Evolutionary conservation across 2,797 vertebrate genomes (phyloP).

Genomic region (Myoxocephalus aenaeus): DNA sequence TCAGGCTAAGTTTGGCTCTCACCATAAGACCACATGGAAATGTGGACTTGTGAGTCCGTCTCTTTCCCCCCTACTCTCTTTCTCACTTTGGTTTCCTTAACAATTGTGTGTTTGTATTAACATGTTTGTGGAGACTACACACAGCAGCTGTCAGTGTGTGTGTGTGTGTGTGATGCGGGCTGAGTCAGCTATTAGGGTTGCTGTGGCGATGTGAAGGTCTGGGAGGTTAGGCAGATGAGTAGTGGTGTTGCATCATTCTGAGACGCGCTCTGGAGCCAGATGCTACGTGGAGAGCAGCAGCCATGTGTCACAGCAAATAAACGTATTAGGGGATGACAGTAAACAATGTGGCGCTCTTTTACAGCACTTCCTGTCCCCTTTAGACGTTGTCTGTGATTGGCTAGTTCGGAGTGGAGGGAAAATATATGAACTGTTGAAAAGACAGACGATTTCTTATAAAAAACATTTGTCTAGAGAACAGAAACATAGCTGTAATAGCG

Average conservation of each 20-base stretch:
- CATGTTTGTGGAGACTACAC: constrained; percentile 17
- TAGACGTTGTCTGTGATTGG: constrained; percentile 47
- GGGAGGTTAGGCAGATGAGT: constrained; percentile 47
- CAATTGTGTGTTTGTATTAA: constrained; percentile 36
- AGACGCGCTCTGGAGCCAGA: constrained; percentile 42
- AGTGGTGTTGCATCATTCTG: constrained; percentile 76
- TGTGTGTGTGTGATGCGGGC: constrained; percentile 51
- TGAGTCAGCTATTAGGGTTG: constrained; percentile 48
- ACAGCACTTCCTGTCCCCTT: constrained; percentile 54
- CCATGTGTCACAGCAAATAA: constrained; percentile 32
- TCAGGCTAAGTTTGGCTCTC: constrained; percentile 54
- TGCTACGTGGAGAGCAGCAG: constrained; percentile 56
- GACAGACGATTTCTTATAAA: constrained; percentile 19
- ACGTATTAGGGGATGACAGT: constrained; percentile 29
- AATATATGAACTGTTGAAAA: constrained; percentile 51
- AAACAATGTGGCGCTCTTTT: constrained; percentile 16
- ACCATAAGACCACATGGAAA: constrained; percentile 62
- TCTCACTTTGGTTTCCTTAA: constrained; percentile 12
- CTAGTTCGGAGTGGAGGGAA: constrained; percentile 42
- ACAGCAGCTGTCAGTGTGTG: constrained; percentile 24
- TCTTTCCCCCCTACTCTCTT: constrained; percentile 3
- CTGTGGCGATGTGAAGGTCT: constrained; percentile 30
- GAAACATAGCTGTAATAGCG: constrained; percentile 13
- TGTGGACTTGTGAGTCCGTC: constrained; percentile 44
- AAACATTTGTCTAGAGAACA: not conserved